Conservation (phyloP, 2,888 invertebrate species). For the Tholera decimalis region DNA sequence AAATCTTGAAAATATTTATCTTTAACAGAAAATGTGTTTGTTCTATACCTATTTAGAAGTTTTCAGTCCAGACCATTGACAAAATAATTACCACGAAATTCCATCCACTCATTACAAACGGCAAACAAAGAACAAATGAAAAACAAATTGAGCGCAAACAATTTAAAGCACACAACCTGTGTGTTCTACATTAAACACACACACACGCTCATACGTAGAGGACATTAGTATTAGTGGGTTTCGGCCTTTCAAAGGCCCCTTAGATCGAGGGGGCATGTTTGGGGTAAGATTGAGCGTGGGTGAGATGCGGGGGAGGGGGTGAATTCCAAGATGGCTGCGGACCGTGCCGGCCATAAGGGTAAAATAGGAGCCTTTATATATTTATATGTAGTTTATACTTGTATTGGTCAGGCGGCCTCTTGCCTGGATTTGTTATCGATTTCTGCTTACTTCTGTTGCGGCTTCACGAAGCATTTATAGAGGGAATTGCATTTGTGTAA, state of each 20-base stretch:
- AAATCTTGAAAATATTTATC: not conserved
- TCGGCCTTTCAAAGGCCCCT: slow-evolving; percentile 90
- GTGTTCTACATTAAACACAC: slow-evolving; percentile 67
- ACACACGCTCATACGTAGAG: slow-evolving; percentile 78
- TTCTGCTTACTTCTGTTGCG: slow-evolving; percentile 62
- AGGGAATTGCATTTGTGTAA: slow-evolving; percentile 25
- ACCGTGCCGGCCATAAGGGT: slow-evolving; percentile 91
- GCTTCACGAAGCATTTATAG: slow-evolving; percentile 19
- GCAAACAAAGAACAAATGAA: slow-evolving; percentile 65
- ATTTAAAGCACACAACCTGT: slow-evolving; percentile 70
- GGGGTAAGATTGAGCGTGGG: slow-evolving; percentile 90
- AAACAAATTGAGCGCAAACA: slow-evolving; percentile 74
- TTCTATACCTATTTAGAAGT: no score
- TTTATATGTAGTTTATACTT: slow-evolving; percentile 83
- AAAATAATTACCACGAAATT: slow-evolving; percentile 27
- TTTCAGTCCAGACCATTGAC: not conserved
- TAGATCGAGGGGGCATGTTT: slow-evolving; percentile 88
- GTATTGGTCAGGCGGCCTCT: slow-evolving; percentile 84
- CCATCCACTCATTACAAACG: slow-evolving; percentile 33
- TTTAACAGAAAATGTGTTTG: not conserved
- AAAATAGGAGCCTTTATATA: slow-evolving; percentile 87
- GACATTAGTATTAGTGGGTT: slow-evolving; percentile 91
- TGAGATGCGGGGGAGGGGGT: slow-evolving; percentile 79
- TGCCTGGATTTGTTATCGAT: slow-evolving; percentile 79
- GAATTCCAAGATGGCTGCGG: slow-evolving; percentile 89